Evolutionary conservation across 2,113 vertebrate species (phyloP).

Genomic region (Bos taurus): ARS-UCD2.0 NC_037334.1:27939501-27940000

Average conservation of each 20-base stretch:
- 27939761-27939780: not conserved
- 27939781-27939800: not conserved
- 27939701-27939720: conserved; percentile 31
- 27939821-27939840: not conserved
- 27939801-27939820: not conserved
- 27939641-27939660: not conserved
- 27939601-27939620: not conserved
- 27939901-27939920: not conserved
- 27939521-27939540: not conserved
- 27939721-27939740: not conserved
- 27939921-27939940: not conserved
- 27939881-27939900: not conserved
- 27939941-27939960: not conserved
- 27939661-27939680: not conserved
- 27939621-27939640: not conserved
- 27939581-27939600: not conserved
- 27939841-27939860: not conserved
- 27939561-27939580: not conserved
- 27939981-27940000: not conserved
- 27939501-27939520: not conserved
- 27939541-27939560: not conserved
- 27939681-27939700: not conserved
- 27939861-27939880: not conserved
- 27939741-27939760: not conserved
- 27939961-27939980: not conserved